Conservation (phyloP, 2,113 vertebrate genomes). For the Thermophis baileyi region DNA sequence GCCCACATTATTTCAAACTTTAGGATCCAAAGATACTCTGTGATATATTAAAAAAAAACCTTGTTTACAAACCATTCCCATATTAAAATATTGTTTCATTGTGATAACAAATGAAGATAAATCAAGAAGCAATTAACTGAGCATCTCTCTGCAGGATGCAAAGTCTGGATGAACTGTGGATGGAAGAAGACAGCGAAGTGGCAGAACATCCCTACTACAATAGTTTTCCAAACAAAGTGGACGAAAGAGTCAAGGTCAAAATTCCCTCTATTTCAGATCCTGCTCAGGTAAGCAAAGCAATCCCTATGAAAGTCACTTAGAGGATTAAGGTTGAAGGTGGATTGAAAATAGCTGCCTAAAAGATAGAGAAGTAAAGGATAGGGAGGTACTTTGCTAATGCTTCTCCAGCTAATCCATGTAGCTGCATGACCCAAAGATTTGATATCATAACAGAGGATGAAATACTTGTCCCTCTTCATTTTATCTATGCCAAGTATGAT, state of each 20-base stretch:
- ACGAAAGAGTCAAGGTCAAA: constrained; percentile 78
- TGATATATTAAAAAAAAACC: neutral
- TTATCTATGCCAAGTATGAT: neutral
- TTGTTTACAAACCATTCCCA: neutral
- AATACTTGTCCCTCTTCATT: neutral
- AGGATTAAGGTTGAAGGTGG: neutral
- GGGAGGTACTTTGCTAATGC: neutral
- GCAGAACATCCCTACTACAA: constrained; percentile 91
- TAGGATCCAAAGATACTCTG: neutral
- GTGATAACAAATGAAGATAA: neutral
- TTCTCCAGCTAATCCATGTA: neutral
- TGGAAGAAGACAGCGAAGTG: constrained; percentile 82
- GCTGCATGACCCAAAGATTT: neutral
- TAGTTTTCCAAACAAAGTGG: constrained; percentile 88
- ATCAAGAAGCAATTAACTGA: neutral
- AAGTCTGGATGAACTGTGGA: constrained; percentile 92
- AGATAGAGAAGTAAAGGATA: neutral
- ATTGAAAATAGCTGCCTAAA: neutral
- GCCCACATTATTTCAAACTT: neutral
- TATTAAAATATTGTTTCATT: neutral
- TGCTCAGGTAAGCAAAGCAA: constrained; percentile 69
- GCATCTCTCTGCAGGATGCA: constrained; percentile 75
- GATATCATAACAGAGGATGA: too few species aligned
- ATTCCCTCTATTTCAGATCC: constrained; percentile 64
- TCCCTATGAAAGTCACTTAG: neutral